Conservation (phyloP, 2,888 invertebrate genomes). For the Macropis europaea region DNA sequence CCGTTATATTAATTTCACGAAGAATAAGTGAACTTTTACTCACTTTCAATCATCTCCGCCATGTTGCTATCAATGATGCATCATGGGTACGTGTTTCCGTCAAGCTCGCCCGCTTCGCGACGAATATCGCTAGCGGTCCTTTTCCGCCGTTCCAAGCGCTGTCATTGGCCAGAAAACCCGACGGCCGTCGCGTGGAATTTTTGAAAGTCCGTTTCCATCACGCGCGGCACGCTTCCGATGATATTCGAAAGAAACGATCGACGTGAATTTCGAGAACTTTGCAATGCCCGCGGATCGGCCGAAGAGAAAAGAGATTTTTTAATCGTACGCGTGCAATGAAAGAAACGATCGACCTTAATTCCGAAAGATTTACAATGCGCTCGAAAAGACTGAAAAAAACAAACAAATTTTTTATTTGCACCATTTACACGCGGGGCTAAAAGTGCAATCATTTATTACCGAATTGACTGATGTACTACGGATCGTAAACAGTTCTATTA, state of each 20-base stretch:
- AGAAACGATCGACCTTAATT: neutral
- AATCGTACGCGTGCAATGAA: neutral
- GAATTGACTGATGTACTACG: too few relatives aligned
- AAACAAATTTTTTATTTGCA: too few relatives aligned
- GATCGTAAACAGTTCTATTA: too few relatives aligned
- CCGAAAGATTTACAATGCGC: neutral
- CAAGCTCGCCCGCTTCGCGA: slow-evolving; percentile 49
- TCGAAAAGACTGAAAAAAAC: too few relatives aligned
- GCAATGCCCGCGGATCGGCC: too few relatives aligned
- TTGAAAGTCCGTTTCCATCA: slow-evolving; percentile 10
- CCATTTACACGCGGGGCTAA: too few relatives aligned
- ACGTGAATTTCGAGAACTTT: neutral
- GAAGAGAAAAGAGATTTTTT: too few relatives aligned
- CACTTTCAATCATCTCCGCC: slow-evolving; percentile 91
- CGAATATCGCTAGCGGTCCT: slow-evolving; percentile 50
- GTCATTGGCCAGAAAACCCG: slow-evolving; percentile 8
- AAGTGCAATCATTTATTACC: too few relatives aligned
- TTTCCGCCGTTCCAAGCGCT: slow-evolving; percentile 44
- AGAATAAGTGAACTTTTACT: slow-evolving; percentile 82
- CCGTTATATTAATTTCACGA: slow-evolving; percentile 60
- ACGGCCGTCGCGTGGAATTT: slow-evolving; percentile 6
- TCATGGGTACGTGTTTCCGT: slow-evolving; percentile 73
- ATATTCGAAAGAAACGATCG: neutral
- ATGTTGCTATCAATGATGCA: slow-evolving; percentile 84
- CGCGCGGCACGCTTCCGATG: neutral